Evolutionary conservation across 2,888 invertebrate species (phyloP).

Genomic region (Agonum fuliginosum): DNA sequence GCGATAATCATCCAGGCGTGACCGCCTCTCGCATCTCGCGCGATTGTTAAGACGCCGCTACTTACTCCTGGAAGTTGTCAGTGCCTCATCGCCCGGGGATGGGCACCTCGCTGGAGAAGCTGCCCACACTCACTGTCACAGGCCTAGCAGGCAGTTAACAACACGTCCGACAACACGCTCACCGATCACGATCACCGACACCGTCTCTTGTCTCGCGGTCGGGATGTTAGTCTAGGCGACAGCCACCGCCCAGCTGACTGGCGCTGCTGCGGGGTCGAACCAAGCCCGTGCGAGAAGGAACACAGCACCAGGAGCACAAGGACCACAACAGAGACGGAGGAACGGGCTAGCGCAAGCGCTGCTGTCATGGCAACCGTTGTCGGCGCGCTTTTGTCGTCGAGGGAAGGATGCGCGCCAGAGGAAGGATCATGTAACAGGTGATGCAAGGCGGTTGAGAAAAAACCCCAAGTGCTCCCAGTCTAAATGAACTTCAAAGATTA

Average conservation of each 20-base stretch:
- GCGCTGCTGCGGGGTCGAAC: constrained; percentile 57
- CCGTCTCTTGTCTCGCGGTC: too few relatives aligned
- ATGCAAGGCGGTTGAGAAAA: constrained; percentile 14
- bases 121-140: neutral
- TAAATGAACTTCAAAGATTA: neutral
- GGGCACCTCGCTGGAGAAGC: neutral
- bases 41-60: constrained; percentile 30
- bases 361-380: constrained; percentile 70
- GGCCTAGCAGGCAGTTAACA: neutral
- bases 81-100: constrained; percentile 11
- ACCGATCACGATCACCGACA: too few relatives aligned
- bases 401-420: constrained; percentile 11
- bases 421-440: constrained; percentile 43
- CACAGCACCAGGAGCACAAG: neutral
- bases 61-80: constrained; percentile 6
- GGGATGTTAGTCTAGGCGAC: constrained; percentile 67
- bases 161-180: too few relatives aligned
- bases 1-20: constrained; percentile 40
- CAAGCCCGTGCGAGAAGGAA: constrained; percentile 51
- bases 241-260: constrained; percentile 75
- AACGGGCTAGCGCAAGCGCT: constrained; percentile 69
- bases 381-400: constrained; percentile 59
- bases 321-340: constrained; percentile 40
- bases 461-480: neutral
- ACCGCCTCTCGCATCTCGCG: neutral